Base-by-base conservation (phyloP, 2,888 invertebrate genomes). In the Aspidapion aeneum region DNA sequence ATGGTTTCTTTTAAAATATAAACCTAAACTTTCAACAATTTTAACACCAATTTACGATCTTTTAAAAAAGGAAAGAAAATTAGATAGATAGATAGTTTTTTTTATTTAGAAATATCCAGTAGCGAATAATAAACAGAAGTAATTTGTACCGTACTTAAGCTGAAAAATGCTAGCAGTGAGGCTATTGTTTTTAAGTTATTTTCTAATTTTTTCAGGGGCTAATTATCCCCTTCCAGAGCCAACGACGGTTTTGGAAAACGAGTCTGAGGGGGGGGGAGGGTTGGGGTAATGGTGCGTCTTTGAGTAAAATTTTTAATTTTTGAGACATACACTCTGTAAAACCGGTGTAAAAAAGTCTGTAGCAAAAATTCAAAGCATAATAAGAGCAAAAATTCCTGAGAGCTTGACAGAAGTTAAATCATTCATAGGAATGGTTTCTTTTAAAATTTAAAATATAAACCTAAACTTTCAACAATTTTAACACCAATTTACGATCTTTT, bases 281-380 rank as follows among this genome's bases (percentile, higher is more conserved):
- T 35, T 35, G 35, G 12, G 12, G 3, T 7, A 35, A 35, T 35
- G 12, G 3, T 7, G 35, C 3, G 76, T 79, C 63, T 75, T 74
- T 22, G 61, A 73, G 64, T 56, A 72, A 0, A 64, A 74, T 62
- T 66, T 77, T 18, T 66, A 69, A 12, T 78, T 76, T 68, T 66
- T 79, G 17, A 74, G 75, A 1, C 67, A 68, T 52, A 61, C 20
- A 3, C 66, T 73, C n/a, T 21, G 51, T 5, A 67, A 60, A 50
- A 61, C 68, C 7, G 71, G 71, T 9, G 55, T 72, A 48, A 63
- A 57, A 16, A 67, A 63, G 17, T 60, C 55, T 1, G 50, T 67
- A 17, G 55, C 63, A 12, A 70, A 70, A 58, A 60, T 69, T n/a
- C 51, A 57, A 21, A 67, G 67, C 7, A 68, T 69, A 12, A 19